A percentile compares a stretch with the other conserved stretches of the same genome.
phyloP scores from a whole-genome alignment of 1,140 invertebrate species.

The Aphidius gifuensis region DNA sequence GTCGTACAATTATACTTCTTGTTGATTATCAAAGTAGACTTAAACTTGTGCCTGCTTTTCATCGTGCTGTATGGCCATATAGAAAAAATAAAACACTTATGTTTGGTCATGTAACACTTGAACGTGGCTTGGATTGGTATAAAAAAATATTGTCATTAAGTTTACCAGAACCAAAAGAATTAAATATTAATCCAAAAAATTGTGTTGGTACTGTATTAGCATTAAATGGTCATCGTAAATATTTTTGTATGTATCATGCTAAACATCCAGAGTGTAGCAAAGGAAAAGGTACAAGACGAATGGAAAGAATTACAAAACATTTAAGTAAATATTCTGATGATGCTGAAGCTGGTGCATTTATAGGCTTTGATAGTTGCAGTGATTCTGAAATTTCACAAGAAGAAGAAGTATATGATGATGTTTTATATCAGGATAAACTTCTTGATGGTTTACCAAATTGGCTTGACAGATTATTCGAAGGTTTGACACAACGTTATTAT shows the following conservation, averaged over 20 bases:
- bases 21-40: slow-evolving; percentile 85
- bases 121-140: slow-evolving; percentile 91
- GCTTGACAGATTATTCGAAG: slow-evolving; percentile 94
- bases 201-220: slow-evolving; percentile 96
- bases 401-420: slow-evolving; percentile 51
- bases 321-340: slow-evolving; percentile 58
- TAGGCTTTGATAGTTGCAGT: slow-evolving; percentile 68
- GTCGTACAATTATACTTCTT: slow-evolving; percentile 86
- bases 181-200: slow-evolving; percentile 93
- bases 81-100: slow-evolving; percentile 87
- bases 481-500: slow-evolving; percentile 89
- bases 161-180: slow-evolving; percentile 72
- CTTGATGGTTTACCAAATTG: slow-evolving; percentile 92
- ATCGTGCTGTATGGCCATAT: slow-evolving; percentile 91
- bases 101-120: slow-evolving; percentile 89
- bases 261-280: slow-evolving; percentile 71
- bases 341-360: slow-evolving; percentile 75
- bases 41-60: slow-evolving; percentile 85
- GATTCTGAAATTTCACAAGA: slow-evolving; percentile 71
- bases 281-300: slow-evolving; percentile 62
- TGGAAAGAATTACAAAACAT: slow-evolving; percentile 64
- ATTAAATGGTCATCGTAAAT: slow-evolving; percentile 92
- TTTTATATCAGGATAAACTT: slow-evolving; percentile 69
- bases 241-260: slow-evolving; percentile 98
- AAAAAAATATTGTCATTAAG: slow-evolving; percentile 81